Percentiles rank a stretch among this genome's conserved stretches.
phyloP scores from a whole-genome alignment of 2,888 invertebrate species.

The Amblyteles armatorius region DNA sequence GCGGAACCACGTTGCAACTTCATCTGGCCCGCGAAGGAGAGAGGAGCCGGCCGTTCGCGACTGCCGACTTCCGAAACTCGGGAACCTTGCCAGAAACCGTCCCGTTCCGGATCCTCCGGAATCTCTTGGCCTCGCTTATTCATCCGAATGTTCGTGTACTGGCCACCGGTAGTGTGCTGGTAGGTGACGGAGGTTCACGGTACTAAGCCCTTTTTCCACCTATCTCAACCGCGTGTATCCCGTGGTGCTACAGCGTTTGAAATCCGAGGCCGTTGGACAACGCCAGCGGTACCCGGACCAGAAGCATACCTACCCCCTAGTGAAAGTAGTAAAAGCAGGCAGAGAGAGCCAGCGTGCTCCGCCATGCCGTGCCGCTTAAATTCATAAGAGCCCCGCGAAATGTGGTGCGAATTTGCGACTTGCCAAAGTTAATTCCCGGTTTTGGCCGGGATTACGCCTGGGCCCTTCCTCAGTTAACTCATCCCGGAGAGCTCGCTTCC shows the following conservation, averaged over 20 bases:
- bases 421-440: conserved; percentile 80
- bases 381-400: conserved; percentile 80
- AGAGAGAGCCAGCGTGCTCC: conserved; percentile 26
- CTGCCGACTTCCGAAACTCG: conserved; percentile 57
- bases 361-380: conserved; percentile 73
- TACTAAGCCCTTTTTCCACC: conserved; percentile 47
- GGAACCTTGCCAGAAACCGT: conserved; percentile 62
- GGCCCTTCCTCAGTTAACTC: conserved; percentile 70
- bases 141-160: conserved; percentile 31
- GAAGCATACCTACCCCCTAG: not conserved
- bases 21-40: conserved; percentile 66
- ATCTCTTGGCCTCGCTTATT: conserved; percentile 18
- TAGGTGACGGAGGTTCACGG: conserved; percentile 27
- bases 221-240: conserved; percentile 43
- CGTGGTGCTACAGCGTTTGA: conserved; percentile 23
- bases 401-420: conserved; percentile 81
- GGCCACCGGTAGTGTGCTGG: conserved; percentile 22
- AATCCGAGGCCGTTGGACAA: conserved; percentile 3
- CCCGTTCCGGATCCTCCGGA: conserved; percentile 6
- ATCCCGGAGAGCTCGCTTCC: conserved; percentile 43
- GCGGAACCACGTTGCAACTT: conserved; percentile 73
- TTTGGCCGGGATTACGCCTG: conserved; percentile 79
- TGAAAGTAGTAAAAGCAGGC: conserved; percentile 18
- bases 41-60: not conserved
- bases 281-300: conserved; percentile 13